Percentiles rank a stretch among this genome's conserved stretches.
Evolutionary conservation across 2,888 invertebrate species (phyloP).

Genomic region (Dryadula phaetusa): DNA sequence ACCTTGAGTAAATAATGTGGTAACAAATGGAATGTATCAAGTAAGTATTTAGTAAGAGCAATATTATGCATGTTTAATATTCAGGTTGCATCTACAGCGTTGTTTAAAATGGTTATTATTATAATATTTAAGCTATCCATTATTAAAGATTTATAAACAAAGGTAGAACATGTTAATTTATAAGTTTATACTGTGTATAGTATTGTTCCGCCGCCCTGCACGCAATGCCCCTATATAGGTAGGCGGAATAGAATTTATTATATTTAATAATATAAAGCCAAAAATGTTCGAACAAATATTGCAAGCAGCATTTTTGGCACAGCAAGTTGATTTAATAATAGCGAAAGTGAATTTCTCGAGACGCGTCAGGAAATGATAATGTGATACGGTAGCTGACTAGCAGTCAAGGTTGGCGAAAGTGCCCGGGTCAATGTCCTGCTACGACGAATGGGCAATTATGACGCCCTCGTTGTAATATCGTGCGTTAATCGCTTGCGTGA

Average conservation of each 20-base stretch:
- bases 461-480: constrained; percentile 31
- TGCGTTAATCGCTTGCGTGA: constrained; percentile 48
- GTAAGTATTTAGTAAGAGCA: neutral
- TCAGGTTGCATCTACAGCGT: constrained; percentile 6
- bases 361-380: constrained; percentile 70
- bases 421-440: constrained; percentile 63
- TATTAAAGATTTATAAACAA: neutral
- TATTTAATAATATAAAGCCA: too few species aligned
- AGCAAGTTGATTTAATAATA: constrained; percentile 48
- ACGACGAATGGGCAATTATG: constrained; percentile 44
- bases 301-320: neutral
- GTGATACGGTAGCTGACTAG: constrained; percentile 51
- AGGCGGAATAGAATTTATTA: neutral
- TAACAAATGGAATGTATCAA: constrained; percentile 19
- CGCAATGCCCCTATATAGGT: neutral
- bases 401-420: constrained; percentile 83
- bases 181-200: too few species aligned
- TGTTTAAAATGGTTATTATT: neutral
- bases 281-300: neutral
- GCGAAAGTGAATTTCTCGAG: constrained; percentile 79
- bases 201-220: too few species aligned
- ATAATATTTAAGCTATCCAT: constrained; percentile 4
- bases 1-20: constrained; percentile 2
- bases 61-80: constrained; percentile 1
- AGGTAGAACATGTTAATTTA: neutral